Evolutionary conservation across 35 echinoderm and acorn worm genomes (phyloP).

Genomic region (Stichopus chloronotus): DNA sequence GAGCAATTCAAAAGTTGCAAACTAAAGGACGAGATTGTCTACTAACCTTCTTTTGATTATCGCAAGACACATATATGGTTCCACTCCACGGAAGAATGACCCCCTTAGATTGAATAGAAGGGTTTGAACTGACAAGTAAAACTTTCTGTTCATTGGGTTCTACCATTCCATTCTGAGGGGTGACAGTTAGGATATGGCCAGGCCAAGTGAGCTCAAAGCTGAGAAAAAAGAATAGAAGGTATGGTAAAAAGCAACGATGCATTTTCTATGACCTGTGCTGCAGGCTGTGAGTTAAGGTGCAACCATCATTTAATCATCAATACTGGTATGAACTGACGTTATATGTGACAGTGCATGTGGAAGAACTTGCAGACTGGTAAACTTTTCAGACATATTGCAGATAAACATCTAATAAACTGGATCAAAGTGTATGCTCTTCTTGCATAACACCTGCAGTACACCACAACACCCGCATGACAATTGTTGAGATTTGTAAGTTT

Average conservation of each 20-base stretch:
- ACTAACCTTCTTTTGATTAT: constrained; percentile 68
- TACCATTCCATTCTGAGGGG: constrained; percentile 79
- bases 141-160: constrained; percentile 51
- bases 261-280: neutral
- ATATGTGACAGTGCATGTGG: no score
- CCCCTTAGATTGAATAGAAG: constrained; percentile 75
- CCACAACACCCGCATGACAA: no score
- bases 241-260: neutral
- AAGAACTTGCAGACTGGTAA: no score
- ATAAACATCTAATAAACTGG: no score
- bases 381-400: no score
- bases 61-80: constrained; percentile 64
- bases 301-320: no score
- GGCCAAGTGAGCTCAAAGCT: constrained; percentile 87
- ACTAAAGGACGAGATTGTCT: no score
- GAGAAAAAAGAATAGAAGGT: neutral
- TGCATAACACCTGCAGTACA: no score
- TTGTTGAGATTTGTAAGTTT: no score
- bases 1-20: no score
- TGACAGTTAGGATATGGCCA: constrained; percentile 66
- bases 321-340: no score
- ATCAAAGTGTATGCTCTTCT: no score
- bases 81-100: constrained; percentile 84
- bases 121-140: constrained; percentile 72
- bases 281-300: neutral